Percentiles rank a stretch among this genome's conserved stretches.
Conservation (phyloP, 2,888 invertebrate genomes). For the Lepidonotus clava region DNA sequence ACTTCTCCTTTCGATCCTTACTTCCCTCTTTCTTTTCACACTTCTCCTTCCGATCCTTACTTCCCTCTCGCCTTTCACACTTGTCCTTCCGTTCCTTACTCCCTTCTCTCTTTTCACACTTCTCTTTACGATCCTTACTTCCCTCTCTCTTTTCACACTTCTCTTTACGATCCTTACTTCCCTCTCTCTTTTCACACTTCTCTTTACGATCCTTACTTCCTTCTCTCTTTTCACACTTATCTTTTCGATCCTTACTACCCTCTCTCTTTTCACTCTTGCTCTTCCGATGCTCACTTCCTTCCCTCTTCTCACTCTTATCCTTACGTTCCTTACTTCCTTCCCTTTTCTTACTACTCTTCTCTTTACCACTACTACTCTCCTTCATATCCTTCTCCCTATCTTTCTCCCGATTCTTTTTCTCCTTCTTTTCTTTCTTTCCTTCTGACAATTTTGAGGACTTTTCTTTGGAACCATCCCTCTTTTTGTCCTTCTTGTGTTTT, state of each 20-base stretch:
- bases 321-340: not conserved
- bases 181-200: not conserved
- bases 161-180: not conserved
- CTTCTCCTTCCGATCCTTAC: not conserved
- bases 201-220: not conserved
- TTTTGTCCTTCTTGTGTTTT: slow-evolving; percentile 43
- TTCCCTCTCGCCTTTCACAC: not conserved
- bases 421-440: slow-evolving; percentile 29
- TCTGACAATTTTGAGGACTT: not conserved
- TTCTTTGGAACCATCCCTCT: slow-evolving; percentile 18
- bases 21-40: not conserved
- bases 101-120: not conserved
- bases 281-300: not conserved
- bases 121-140: not conserved
- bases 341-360: slow-evolving; percentile 11
- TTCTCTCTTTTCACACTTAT: not conserved
- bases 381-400: not conserved
- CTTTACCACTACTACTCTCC: not conserved
- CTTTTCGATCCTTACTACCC: not conserved
- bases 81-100: not conserved
- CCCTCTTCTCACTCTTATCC: not conserved
- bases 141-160: not conserved
- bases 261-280: not conserved
- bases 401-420: slow-evolving; percentile 29
- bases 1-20: not conserved